Base-by-base conservation (phyloP, 2,888 invertebrate genomes). In the Geotrupes spiniger region DNA sequence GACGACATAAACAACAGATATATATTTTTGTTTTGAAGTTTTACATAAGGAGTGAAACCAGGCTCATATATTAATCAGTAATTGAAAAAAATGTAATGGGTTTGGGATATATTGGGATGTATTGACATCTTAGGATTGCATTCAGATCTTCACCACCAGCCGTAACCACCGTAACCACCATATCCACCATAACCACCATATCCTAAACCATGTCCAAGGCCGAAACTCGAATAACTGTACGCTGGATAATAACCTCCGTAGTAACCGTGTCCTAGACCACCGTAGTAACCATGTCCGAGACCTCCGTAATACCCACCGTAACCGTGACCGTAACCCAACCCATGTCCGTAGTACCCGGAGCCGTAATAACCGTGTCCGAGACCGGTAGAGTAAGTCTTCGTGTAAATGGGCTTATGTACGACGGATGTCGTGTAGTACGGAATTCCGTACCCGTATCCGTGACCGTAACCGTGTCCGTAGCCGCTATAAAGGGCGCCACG, bases 401-500 rank as follows among this genome's bases (percentile, higher is more conserved):
- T 12, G 6, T 49, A 33, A 9, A 54, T 38, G 14, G 54, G 53
- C 4, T 52, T 49, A 10, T 54, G 53, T 15, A 47, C 46, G 52
- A 27, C 52, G 46, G 12, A 42, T 11, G 17, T 57, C 54, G 44
- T 62, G 51, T 27, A 58, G 57, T 38, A 27, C 11, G 49, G 49
- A 31, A 40, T 45, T 16, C 55, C 58, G 12, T 57, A 54, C 6
- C 54, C 54, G 14, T 46, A 45, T 9, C 52, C 57, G 12, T 42
- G 51, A 42, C 52, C 52, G 9, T 38, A 29, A 10, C 28, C 42
- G 14, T 54, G 52, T n/a, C 60, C 60, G 44, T 58, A 60, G 9
- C 56, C 54, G 40, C 52, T 46, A 12, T 62, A 63, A n/a, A 64
- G 45, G 16, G 57, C 46, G 3, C 68, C 68, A 31, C 70, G 57